Base-by-base conservation (phyloP, 2,797 vertebrate species). In the Danionella dracula region DNA sequence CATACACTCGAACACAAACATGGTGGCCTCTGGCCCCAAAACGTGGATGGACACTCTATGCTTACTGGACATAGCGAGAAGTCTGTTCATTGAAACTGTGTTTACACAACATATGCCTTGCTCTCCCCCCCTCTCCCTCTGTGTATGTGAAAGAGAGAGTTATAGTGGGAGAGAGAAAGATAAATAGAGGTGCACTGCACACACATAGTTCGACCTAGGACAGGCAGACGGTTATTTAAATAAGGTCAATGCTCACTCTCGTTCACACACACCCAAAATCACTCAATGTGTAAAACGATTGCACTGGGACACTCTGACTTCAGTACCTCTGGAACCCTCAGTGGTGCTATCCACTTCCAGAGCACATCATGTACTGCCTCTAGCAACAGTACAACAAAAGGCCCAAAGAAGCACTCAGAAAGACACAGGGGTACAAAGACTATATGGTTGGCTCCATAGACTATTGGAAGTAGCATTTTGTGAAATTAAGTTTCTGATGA, bases 31-130 rank as follows among this genome's bases (percentile, higher is more conserved):
- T 74, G 45, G 38, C 27, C 50, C 37, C 23, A 16, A 57, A 70
- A 60, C 34, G 19, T 64, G 53, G 68, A 56, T 37, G 50, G 61
- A 69, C 42, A 20, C 23, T 66, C 35, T 61, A 34, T 48, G 38
- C 54, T 68, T 63, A 62, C 51, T 67, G 56, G 61, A 63, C 61
- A 66, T 62, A 49, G 19, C 17, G 7, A 63, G 53, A 54, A 27
- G 46, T 45, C 68, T 73, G 66, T 72, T 71, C 60, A 60, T 71
- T 73, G 56, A 77, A 76, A 78, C 76, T 80, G 74, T 89, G 81
- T 88, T 88, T 86, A 84, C 83, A 82, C 74, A 86, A 77, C 75
- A 80, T 81, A 86, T 85, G 42, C 46, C 35, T 67, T n/a, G n/a
- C 50, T 21, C 32, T 21, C 50, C 13, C 17, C 4, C 34, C 15